phyloP scores from a whole-genome alignment of 2,888 invertebrate species.

The Parnassius orleans region DNA sequence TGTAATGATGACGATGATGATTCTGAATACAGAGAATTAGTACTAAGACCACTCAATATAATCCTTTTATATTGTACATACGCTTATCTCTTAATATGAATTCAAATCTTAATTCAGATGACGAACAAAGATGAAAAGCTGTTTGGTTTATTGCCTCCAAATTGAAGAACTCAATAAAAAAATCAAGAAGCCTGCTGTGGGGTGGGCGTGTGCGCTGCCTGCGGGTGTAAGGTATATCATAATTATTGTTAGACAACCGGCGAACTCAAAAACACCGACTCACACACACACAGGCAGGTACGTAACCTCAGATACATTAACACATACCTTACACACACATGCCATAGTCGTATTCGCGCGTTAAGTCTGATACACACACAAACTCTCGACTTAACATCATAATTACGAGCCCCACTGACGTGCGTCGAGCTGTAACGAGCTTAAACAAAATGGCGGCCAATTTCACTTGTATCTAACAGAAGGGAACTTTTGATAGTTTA shows the following conservation, averaged over 20 bases:
- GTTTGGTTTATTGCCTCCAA: slow-evolving; percentile 29
- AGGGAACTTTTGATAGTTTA: slow-evolving; percentile 10
- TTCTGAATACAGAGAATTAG: no score
- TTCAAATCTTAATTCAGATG: slow-evolving; percentile 25
- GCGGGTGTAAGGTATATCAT: slow-evolving; percentile 75
- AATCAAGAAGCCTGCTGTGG: slow-evolving; percentile 36
- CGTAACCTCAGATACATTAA: slow-evolving; percentile 11
- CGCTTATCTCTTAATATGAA: slow-evolving; percentile 24
- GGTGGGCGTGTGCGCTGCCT: slow-evolving; percentile 47
- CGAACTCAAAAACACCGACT: slow-evolving; percentile 74
- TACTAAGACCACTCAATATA: slow-evolving; percentile 21
- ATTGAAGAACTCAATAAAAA: slow-evolving; percentile 50
- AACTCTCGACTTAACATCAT: slow-evolving; percentile 55
- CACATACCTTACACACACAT: slow-evolving; percentile 40
- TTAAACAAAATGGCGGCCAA: slow-evolving; percentile 78
- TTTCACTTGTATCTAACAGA: slow-evolving; percentile 53
- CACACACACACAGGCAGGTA: slow-evolving; percentile 47
- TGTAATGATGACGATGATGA: no score
- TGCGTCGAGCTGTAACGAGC: slow-evolving; percentile 78
- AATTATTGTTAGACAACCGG: slow-evolving; percentile 75
- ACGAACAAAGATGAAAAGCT: slow-evolving; percentile 20
- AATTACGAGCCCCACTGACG: slow-evolving; percentile 77
- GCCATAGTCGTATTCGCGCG: slow-evolving; percentile 45
- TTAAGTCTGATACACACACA: slow-evolving; percentile 50
- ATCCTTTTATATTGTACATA: slow-evolving; percentile 24